Conservation (phyloP, 2,888 invertebrate genomes). For the Pycnomerus fuliginosus region DNA sequence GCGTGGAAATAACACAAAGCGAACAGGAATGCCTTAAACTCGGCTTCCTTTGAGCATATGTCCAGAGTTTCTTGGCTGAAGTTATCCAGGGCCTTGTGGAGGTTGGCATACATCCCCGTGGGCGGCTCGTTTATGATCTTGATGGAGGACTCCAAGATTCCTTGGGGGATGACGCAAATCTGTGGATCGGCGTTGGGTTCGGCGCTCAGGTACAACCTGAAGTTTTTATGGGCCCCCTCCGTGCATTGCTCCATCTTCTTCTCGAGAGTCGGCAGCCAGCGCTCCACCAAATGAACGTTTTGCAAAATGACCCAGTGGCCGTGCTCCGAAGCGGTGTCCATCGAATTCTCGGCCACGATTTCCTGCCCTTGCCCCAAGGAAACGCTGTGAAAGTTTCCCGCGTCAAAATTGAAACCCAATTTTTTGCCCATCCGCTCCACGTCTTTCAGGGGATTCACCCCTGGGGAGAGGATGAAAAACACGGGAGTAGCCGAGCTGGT, state of each 20-base stretch:
- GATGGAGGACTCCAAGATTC: constrained; percentile 88
- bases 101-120: constrained; percentile 90
- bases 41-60: constrained; percentile 89
- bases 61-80: constrained; percentile 91
- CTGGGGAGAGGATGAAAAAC: constrained; percentile 92
- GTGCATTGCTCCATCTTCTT: constrained; percentile 86
- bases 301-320: constrained; percentile 95
- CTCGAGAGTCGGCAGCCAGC: constrained; percentile 85
- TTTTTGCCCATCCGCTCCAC: constrained; percentile 83
- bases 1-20: constrained; percentile 94
- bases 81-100: constrained; percentile 90
- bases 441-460: constrained; percentile 93
- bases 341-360: constrained; percentile 83
- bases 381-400: constrained; percentile 86
- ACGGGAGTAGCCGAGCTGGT: constrained; percentile 81
- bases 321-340: constrained; percentile 69
- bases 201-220: constrained; percentile 80
- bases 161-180: constrained; percentile 72
- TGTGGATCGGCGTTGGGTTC: constrained; percentile 75
- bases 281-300: constrained; percentile 89
- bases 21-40: constrained; percentile 88
- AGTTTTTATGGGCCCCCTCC: constrained; percentile 64
- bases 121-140: constrained; percentile 97
- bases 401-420: constrained; percentile 76
- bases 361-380: constrained; percentile 95